Percentiles rank a stretch among this genome's conserved stretches.
phyloP scores from a whole-genome alignment of 2,888 invertebrate genomes.

The Diplazon laetatorius region DNA sequence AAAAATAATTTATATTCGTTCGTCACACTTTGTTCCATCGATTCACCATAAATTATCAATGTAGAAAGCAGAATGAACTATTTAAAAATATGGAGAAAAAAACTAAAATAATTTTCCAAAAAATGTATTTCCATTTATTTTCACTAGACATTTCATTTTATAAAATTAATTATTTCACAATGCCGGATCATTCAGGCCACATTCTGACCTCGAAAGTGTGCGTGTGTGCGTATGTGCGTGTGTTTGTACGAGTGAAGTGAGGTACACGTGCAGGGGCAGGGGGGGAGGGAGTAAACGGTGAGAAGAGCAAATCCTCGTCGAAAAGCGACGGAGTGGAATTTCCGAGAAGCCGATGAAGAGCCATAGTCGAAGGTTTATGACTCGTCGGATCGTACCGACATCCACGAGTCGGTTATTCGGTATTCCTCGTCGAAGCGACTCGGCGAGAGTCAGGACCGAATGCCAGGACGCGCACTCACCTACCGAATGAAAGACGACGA shows the following conservation, averaged over 20 bases:
- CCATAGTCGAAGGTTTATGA: slow-evolving; percentile 74
- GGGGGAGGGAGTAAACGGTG: slow-evolving; percentile 49
- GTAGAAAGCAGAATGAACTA: too few relatives aligned
- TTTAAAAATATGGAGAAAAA: too few relatives aligned
- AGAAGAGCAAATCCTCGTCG: slow-evolving; percentile 40
- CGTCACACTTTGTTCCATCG: too few relatives aligned
- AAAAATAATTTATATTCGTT: too few relatives aligned
- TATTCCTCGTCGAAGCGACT: slow-evolving; percentile 48
- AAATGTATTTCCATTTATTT: too few relatives aligned
- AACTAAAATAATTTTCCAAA: too few relatives aligned
- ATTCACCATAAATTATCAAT: too few relatives aligned
- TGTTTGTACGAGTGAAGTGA: slow-evolving; percentile 43
- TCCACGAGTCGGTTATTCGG: slow-evolving; percentile 65
- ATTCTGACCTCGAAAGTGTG: background rate
- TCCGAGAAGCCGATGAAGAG: slow-evolving; percentile 74
- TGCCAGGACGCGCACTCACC: slow-evolving; percentile 49
- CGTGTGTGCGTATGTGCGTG: slow-evolving; percentile 4
- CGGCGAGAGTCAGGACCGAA: slow-evolving; percentile 37
- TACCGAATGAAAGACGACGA: background rate
- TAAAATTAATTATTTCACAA: background rate
- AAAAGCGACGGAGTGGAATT: slow-evolving; percentile 64
- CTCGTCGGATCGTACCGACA: slow-evolving; percentile 75
- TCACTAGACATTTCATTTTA: too few relatives aligned
- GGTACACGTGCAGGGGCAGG: too few relatives aligned
- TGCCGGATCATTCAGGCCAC: background rate